Evolutionary conservation across 2,888 invertebrate species (phyloP).

Genomic region (Eledona agricola): DNA sequence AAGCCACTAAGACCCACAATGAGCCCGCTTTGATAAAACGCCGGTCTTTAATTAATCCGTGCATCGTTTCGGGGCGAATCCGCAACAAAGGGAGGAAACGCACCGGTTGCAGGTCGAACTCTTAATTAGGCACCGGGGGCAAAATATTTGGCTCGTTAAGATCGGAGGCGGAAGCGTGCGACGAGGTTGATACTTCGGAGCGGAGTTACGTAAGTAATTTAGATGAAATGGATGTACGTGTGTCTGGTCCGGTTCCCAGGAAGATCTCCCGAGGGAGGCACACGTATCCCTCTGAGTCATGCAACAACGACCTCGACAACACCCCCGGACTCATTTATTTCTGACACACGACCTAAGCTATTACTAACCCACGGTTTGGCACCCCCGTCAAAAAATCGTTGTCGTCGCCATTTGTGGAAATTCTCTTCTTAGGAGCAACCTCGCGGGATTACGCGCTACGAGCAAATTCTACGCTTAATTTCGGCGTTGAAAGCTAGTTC

Average conservation of each 20-base stretch:
- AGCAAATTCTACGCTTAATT: too few relatives aligned
- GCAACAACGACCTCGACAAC: slow-evolving; percentile 25
- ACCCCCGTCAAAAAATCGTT: too few relatives aligned
- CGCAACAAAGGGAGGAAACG: slow-evolving; percentile 21
- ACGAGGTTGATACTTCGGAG: slow-evolving; percentile 24
- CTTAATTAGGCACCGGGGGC: slow-evolving; percentile 4
- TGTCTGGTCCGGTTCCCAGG: slow-evolving; percentile 27
- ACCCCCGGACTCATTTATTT: slow-evolving; percentile 13
- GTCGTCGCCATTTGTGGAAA: too few relatives aligned
- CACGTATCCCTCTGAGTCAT: slow-evolving; percentile 32
- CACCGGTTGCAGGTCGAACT: slow-evolving; percentile 11
- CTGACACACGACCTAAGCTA: slow-evolving; percentile 14
- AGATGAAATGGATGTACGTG: slow-evolving; percentile 29
- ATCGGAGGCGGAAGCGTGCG: slow-evolving; percentile 13
- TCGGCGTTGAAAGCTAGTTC: too few relatives aligned
- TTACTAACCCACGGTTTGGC: slow-evolving; percentile 3
- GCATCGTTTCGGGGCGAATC: too few relatives aligned
- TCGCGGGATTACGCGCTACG: too few relatives aligned
- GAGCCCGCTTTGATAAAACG: too few relatives aligned
- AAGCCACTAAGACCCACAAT: too few relatives aligned
- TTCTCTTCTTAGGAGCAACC: too few relatives aligned
- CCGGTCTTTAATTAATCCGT: slow-evolving; percentile 17
- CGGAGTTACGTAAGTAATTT: slow-evolving; percentile 30
- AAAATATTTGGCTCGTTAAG: slow-evolving; percentile 24
- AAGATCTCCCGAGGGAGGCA: slow-evolving; percentile 30